These are phyloP conservation scores for Lasioglossum pauxillum DNA, from an alignment of 2,888 invertebrate genomes.

Conservation along the genomic window DNA sequence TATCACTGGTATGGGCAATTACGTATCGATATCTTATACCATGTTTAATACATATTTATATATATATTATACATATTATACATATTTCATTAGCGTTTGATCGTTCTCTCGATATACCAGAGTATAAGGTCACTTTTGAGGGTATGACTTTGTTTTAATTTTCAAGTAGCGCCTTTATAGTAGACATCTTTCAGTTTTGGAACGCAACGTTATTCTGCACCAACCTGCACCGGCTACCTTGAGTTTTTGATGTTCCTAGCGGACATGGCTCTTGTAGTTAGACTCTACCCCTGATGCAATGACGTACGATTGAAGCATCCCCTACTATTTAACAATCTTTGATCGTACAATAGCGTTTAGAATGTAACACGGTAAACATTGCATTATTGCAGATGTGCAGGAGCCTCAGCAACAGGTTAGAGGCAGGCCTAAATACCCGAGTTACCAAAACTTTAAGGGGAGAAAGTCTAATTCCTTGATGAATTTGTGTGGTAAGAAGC, in stretches of 20 bases:
- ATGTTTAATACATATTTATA: slow-evolving; percentile 61
- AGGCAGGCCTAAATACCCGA: slow-evolving; percentile 93
- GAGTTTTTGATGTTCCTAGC: slow-evolving; percentile 74
- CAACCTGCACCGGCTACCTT: slow-evolving; percentile 78
- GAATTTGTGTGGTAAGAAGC: slow-evolving; percentile 97
- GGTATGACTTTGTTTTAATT: slow-evolving; percentile 65
- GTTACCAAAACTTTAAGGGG: slow-evolving; percentile 95
- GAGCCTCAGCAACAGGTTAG: slow-evolving; percentile 91
- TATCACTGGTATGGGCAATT: slow-evolving; percentile 73
- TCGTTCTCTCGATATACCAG: slow-evolving; percentile 59
- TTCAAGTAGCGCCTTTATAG: slow-evolving; percentile 74
- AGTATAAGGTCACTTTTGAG: slow-evolving; percentile 56
- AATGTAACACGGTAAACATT: slow-evolving; percentile 87
- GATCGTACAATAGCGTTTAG: slow-evolving; percentile 72
- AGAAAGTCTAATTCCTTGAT: slow-evolving; percentile 98
- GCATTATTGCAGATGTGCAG: slow-evolving; percentile 93
- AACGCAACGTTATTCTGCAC: slow-evolving; percentile 82
- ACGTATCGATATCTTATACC: slow-evolving; percentile 59
- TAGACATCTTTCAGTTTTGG: slow-evolving; percentile 78
- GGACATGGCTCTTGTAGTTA: slow-evolving; percentile 79
- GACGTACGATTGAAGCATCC: slow-evolving; percentile 75
- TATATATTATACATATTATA: slow-evolving; percentile 38
- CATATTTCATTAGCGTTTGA: slow-evolving; percentile 64
- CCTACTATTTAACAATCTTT: slow-evolving; percentile 64
- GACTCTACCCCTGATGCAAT: slow-evolving; percentile 72